Evolutionary conservation across 1,140 invertebrate species (phyloP).

Genomic region (Dreissena rostriformis): DNA sequence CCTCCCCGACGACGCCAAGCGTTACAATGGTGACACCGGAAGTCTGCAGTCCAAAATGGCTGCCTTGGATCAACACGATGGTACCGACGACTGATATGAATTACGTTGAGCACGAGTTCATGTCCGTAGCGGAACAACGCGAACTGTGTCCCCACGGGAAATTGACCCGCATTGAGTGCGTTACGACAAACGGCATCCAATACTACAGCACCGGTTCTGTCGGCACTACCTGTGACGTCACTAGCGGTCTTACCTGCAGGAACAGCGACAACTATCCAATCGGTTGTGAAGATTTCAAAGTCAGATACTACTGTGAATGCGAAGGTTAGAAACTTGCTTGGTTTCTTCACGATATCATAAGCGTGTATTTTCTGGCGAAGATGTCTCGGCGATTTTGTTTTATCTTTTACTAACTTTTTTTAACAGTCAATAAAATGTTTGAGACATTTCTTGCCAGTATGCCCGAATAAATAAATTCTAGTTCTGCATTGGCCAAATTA

Average conservation of each 20-base stretch:
- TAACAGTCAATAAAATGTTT: slow-evolving; percentile 8
- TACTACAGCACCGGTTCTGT: slow-evolving; percentile 54
- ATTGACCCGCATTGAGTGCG: slow-evolving; percentile 74
- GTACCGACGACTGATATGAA: slow-evolving; percentile 35
- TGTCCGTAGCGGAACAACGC: slow-evolving; percentile 8
- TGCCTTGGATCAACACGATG: slow-evolving; percentile 59
- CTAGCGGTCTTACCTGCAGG: slow-evolving; percentile 64
- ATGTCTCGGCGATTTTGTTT: too few relatives aligned
- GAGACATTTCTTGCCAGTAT: not conserved
- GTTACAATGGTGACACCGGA: slow-evolving; percentile 24
- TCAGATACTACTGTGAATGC: slow-evolving; percentile 81
- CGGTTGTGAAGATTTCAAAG: slow-evolving; percentile 79
- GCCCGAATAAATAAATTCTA: too few relatives aligned
- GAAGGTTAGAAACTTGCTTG: slow-evolving; percentile 41
- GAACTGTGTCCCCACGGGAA: slow-evolving; percentile 70
- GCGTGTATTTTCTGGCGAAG: not conserved
- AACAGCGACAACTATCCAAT: slow-evolving; percentile 63
- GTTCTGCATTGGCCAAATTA: too few relatives aligned
- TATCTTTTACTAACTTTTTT: slow-evolving; percentile 15
- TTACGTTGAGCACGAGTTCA: slow-evolving; percentile 49
- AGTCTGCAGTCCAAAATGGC: slow-evolving; percentile 38
- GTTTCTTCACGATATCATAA: not conserved
- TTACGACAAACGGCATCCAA: slow-evolving; percentile 61
- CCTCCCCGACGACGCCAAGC: slow-evolving; percentile 2
- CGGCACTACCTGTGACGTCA: slow-evolving; percentile 60